Conservation (phyloP, 2,888 invertebrate genomes). For the Trissonchulus sp. region DNA sequence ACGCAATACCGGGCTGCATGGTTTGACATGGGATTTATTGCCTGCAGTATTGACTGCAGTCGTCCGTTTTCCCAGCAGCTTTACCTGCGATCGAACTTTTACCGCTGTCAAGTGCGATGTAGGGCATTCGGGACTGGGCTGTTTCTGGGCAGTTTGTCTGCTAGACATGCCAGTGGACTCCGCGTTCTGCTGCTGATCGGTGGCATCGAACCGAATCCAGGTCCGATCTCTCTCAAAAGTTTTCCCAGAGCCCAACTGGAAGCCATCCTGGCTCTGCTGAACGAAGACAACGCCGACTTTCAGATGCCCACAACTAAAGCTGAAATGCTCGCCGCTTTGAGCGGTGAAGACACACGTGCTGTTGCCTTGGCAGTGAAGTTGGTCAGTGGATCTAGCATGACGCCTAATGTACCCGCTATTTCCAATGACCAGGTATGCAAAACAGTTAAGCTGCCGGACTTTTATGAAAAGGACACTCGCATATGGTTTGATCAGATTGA, state of each 20-base stretch:
- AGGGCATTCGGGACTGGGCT: too few species aligned
- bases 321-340: not conserved
- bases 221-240: constrained; percentile 2
- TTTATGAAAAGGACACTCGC: not conserved
- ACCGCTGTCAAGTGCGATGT: too few species aligned
- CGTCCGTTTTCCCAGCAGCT: too few species aligned
- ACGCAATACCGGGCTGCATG: too few species aligned
- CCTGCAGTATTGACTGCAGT: too few species aligned
- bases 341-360: not conserved
- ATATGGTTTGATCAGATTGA: constrained; percentile 16
- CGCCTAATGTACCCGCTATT: too few species aligned
- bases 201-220: constrained; percentile 15
- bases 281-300: constrained; percentile 3
- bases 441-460: constrained; percentile 10
- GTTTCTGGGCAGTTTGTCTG: too few species aligned
- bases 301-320: not conserved
- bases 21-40: too few species aligned
- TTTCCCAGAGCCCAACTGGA: not conserved
- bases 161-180: not conserved
- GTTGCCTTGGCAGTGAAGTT: not conserved
- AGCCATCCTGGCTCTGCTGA: constrained; percentile 9
- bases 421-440: too few species aligned
- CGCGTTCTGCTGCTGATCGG: constrained; percentile 5
- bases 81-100: too few species aligned
- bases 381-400: too few species aligned